Evolutionary conservation across 2,113 vertebrate genomes (phyloP), one percentile per base, ranked within the genome.

Genomic region (Trochalopteron elliotii): DNA sequence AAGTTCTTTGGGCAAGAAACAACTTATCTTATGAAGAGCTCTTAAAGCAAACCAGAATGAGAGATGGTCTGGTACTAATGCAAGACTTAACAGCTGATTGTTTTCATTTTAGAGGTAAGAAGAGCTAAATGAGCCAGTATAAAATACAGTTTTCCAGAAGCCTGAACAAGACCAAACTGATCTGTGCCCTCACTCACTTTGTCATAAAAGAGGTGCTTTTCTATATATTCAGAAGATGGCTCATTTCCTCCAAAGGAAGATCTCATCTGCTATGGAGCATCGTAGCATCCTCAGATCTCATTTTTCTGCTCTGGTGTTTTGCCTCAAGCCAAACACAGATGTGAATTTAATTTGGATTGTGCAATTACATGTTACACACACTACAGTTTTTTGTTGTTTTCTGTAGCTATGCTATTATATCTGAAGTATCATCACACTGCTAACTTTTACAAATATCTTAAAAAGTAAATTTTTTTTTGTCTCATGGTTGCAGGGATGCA

Each of bases 251-350:
- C 23, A 69, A 85, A 93, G 59, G 50, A 90, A 90, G 55, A 15
- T 80, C 50, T 92, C 45, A 31, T 92, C 67, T 83, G 65, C 35
- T 1, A 25, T 94, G 35, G 63, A 91, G 24, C 30, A 39, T 85
- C 50, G 44, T 37, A 52, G 24, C 49, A 69, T 79, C 12, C 50
- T 61, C 53, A 59, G 45, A 61, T 59, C 42, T 90, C 82, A 65
- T 80, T 93, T 93, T 96, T 90, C 89, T 91, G 78, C 91, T 85
- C 55, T 83, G 44, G 52, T 91, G 57, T 91, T 95, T 93, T 91
- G 78, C 74, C 67, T 90, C 63, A 42, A 87, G 91, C 47, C 55
- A 87, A 87, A 91, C 9, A 7, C 75, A 94, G 91, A 96, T 87
- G 64, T 79, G 74, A 79, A 35, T 83, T 87, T 95, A 94, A 93